phyloP scores from a whole-genome alignment of 2,888 invertebrate species.

The Plagodis dolabraria region DNA sequence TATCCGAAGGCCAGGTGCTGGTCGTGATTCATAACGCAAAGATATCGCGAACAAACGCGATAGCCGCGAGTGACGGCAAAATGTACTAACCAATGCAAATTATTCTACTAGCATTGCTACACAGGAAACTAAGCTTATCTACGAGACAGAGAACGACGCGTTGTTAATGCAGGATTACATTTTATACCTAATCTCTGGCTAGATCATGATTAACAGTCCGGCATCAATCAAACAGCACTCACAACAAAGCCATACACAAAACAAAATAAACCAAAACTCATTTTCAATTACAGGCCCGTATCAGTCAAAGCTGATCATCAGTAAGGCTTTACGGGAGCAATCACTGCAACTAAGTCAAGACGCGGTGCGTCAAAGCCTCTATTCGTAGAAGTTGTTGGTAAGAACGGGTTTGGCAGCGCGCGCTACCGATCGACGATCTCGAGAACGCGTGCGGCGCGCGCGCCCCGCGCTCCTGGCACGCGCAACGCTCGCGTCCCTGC shows the following conservation, averaged over 20 bases:
- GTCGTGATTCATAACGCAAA: conserved; percentile 67
- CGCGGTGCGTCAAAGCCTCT: conserved; percentile 76
- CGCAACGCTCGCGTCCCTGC: conserved; percentile 55
- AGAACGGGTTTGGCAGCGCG: conserved; percentile 76
- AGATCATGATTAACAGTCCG: conserved; percentile 25
- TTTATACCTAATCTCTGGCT: conserved; percentile 3
- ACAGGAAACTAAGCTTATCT: conserved; percentile 2
- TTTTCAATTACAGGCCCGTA: conserved; percentile 40
- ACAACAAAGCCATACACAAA: conserved; percentile 29
- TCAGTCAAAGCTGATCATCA: conserved; percentile 52
- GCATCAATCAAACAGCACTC: conserved; percentile 35
- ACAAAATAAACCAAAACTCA: conserved; percentile 40
- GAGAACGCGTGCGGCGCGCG: conserved; percentile 70
- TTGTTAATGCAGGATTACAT: neutral
- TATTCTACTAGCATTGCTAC: conserved; percentile 16
- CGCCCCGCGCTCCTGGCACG: conserved; percentile 51
- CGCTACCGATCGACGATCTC: conserved; percentile 59
- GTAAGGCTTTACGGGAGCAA: conserved; percentile 64
- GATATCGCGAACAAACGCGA: conserved; percentile 62
- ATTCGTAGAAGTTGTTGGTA: conserved; percentile 76
- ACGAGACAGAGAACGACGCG: neutral
- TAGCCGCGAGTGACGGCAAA: conserved; percentile 48
- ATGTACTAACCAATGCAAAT: conserved; percentile 29
- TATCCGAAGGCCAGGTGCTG: conserved; percentile 69
- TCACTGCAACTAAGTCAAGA: conserved; percentile 39